These are phyloP conservation scores for Ianthella basta DNA, from an alignment of 37 sponge, comb jelly and placozoan species.

Conservation along the genomic window DNA sequence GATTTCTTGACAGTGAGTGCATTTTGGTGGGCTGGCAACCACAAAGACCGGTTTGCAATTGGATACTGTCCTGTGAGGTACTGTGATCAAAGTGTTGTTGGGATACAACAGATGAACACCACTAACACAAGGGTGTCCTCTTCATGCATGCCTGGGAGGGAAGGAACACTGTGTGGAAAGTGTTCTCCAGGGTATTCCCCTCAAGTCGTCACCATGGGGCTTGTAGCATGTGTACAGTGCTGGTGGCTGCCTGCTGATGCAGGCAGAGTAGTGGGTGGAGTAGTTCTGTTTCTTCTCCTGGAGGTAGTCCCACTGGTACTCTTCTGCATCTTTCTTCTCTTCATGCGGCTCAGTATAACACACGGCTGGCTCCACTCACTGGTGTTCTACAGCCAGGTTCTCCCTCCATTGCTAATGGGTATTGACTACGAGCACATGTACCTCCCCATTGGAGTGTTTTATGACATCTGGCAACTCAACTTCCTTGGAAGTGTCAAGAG, in stretches of 20 bases:
- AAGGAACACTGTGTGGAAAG: conserved; percentile 25
- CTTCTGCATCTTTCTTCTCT: conserved; percentile 32
- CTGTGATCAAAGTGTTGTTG: not conserved
- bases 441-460: not conserved
- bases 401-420: conserved; percentile 23
- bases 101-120: too few species aligned
- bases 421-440: not conserved
- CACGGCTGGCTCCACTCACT: conserved; percentile 52
- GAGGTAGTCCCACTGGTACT: conserved; percentile 39
- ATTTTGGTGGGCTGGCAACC: not conserved
- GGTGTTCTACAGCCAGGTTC: conserved; percentile 64
- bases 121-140: not conserved
- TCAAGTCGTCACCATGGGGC: conserved; percentile 28
- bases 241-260: not conserved
- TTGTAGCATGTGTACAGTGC: conserved; percentile 23
- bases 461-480: conserved; percentile 65
- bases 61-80: not conserved
- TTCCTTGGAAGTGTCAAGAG: conserved; percentile 27
- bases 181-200: conserved; percentile 23
- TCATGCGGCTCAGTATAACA: conserved; percentile 47
- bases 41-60: conserved; percentile 4
- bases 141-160: not conserved
- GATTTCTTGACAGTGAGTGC: not conserved
- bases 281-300: conserved; percentile 32
- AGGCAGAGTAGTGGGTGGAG: conserved; percentile 27